phyloP scores from a whole-genome alignment of 2,797 vertebrate species.

The Synaphobranchus kaupii region DNA sequence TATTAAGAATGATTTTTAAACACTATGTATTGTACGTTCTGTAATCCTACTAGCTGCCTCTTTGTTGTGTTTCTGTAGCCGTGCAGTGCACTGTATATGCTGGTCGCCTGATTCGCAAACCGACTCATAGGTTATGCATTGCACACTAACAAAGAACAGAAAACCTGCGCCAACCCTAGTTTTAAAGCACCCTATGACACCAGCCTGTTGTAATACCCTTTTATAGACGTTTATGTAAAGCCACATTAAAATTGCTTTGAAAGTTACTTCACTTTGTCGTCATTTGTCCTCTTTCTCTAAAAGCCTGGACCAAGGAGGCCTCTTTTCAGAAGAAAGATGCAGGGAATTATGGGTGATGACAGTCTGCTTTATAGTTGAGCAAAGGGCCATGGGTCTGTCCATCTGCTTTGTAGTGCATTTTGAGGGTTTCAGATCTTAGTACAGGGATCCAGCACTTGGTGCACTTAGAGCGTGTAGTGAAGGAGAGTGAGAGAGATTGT shows the following conservation, averaged over 20 bases:
- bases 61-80: slow-evolving; percentile 35
- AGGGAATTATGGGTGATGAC: neutral
- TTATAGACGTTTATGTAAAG: slow-evolving; percentile 66
- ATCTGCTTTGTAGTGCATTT: neutral
- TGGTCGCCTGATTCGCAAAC: slow-evolving; percentile 45
- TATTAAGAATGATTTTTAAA: slow-evolving; percentile 47
- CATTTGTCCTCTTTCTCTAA: neutral
- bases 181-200: slow-evolving; percentile 54
- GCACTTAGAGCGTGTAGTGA: too few relatives aligned
- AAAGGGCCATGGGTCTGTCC: neutral
- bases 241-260: slow-evolving; percentile 67
- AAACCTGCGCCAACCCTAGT: slow-evolving; percentile 50
- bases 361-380: neutral
- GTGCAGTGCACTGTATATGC: slow-evolving; percentile 47
- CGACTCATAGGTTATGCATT: slow-evolving; percentile 33
- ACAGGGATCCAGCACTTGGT: neutral
- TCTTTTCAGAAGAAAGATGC: neutral
- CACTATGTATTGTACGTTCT: slow-evolving; percentile 52
- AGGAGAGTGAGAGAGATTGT: too few relatives aligned
- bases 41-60: slow-evolving; percentile 37
- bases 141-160: slow-evolving; percentile 42
- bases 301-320: neutral
- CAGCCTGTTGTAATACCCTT: slow-evolving; percentile 57
- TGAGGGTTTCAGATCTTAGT: neutral
- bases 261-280: slow-evolving; percentile 43